Evolutionary conservation across 2,888 invertebrate species (phyloP), one percentile per base, ranked within the genome.

Genomic region (Dioctria linearis): DNA sequence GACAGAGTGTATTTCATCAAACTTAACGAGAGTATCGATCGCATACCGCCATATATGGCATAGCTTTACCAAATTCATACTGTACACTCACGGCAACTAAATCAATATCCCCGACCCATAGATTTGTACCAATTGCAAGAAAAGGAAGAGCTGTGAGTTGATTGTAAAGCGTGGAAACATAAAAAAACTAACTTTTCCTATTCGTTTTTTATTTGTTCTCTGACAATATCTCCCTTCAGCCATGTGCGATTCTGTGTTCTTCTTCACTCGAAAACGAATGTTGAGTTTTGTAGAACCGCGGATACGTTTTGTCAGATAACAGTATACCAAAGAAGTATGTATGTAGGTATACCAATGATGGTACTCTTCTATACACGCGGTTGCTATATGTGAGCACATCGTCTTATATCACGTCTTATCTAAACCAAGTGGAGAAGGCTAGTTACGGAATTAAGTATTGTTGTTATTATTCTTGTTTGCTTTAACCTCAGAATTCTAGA

Each of bases 361-460:
- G 57, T 37, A 37, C 54, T n/a, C n/a, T n/a, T n/a, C n/a, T 37
- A 39, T 54, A 57, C 73, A 73, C 46, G 43, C 46, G 63, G 76
- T 49, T 61, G 63, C 46, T 63, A 75, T 75, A 75, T 75, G 61
- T 59, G 43, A 61, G 61, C 61, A 42, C 49, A 11, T 63, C 13
- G 63, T 49, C 46, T 40, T 76, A 76, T 61, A 76, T 76, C 76
- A 76, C 76, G 37, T 61, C 63, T 76, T 76, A 76, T 76, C 76
- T 63, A 25, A 25, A 46, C 40, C 39, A 46, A 40, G 63, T 25
- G 49, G 63, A 61, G 63, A 61, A 63, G 76, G 76, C 63, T 63
- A 76, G 76, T 63, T 76, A 76, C 76, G 43, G 76, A 76, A 76
- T 76, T 76, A 76, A 76, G 76, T 76, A 76, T 76, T 76, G 76